Conservation (phyloP, 2,888 invertebrate genomes). For the Pegoplata infirma region DNA sequence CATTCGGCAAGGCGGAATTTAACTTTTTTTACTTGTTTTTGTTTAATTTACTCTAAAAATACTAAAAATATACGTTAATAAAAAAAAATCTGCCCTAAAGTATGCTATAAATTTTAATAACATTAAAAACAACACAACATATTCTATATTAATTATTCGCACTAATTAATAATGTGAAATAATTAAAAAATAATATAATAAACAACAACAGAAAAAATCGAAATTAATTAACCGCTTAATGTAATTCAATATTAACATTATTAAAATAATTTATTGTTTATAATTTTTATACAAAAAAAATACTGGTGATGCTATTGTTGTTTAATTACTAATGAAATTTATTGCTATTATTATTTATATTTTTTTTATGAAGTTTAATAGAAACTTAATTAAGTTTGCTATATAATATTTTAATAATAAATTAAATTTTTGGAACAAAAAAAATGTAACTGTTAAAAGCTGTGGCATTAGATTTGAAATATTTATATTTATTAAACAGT, state of each 20-base stretch:
- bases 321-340: not conserved
- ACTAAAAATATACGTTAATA: not conserved
- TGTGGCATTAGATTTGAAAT: too few species aligned
- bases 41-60: too few species aligned
- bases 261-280: conserved; percentile 12
- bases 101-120: not conserved
- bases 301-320: not conserved
- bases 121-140: not conserved
- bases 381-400: not conserved
- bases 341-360: not conserved
- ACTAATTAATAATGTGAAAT: conserved; percentile 19
- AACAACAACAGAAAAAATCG: not conserved
- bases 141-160: conserved; percentile 1
- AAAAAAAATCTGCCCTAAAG: not conserved
- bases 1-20: too few species aligned
- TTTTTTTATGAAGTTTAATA: not conserved
- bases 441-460: too few species aligned
- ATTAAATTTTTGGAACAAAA: too few species aligned
- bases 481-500: too few species aligned
- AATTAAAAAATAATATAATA: conserved; percentile 10
- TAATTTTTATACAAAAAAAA: conserved; percentile 7
- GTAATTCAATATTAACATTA: conserved; percentile 10
- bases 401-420: too few species aligned
- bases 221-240: conserved; percentile 18
- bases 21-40: too few species aligned